phyloP scores from a whole-genome alignment of 2,888 invertebrate species.

The Clivina fossor region DNA sequence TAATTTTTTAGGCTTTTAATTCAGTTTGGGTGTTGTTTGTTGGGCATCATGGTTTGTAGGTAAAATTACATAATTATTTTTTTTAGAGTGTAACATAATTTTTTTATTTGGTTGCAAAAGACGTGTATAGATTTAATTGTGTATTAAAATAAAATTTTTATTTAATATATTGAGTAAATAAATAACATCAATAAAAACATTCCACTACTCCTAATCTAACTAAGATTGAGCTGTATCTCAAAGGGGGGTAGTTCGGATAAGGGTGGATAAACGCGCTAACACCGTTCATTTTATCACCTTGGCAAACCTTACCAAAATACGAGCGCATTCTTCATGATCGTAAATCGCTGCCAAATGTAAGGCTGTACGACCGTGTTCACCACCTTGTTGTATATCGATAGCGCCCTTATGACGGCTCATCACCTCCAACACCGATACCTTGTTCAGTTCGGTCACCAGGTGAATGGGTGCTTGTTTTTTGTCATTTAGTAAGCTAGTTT shows the following conservation, averaged over 20 bases:
- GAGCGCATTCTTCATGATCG: constrained; percentile 80
- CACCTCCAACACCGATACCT: constrained; percentile 67
- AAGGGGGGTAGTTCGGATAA: not conserved
- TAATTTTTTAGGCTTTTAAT: too few relatives aligned
- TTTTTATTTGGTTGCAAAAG: too few relatives aligned
- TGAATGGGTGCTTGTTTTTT: constrained; percentile 80
- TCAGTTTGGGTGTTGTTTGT: too few relatives aligned
- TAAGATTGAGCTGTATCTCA: too few relatives aligned
- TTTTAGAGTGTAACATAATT: not conserved
- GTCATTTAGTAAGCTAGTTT: constrained; percentile 70
- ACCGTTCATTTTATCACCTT: constrained; percentile 18
- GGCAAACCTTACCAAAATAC: constrained; percentile 67
- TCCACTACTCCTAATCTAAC: too few relatives aligned
- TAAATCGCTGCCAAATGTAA: constrained; percentile 83
- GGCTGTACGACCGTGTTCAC: constrained; percentile 78
- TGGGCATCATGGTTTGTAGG: too few relatives aligned
- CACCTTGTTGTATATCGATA: constrained; percentile 75
- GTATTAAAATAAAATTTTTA: too few relatives aligned
- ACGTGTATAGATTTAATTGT: too few relatives aligned
- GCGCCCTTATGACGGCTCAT: constrained; percentile 69
- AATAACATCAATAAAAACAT: not conserved
- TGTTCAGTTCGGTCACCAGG: constrained; percentile 76
- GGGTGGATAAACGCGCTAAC: constrained; percentile 32
- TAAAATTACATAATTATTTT: too few relatives aligned
- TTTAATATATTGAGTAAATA: not conserved